These are phyloP conservation scores for Varroa destructor DNA, from an alignment of 1,140 invertebrate species.

Conservation along the genomic window DNA sequence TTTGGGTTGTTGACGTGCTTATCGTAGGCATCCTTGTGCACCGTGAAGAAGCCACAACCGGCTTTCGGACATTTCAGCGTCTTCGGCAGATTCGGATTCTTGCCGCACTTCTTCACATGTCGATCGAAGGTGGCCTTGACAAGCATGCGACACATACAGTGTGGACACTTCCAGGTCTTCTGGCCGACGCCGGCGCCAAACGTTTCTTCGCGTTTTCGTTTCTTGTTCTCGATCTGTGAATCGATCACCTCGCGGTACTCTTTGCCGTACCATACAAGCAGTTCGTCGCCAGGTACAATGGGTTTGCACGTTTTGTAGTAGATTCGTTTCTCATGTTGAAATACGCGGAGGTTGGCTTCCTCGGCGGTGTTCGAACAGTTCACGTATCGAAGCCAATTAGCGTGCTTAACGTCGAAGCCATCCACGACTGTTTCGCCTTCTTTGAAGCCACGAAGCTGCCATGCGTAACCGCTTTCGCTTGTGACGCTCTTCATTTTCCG, in stretches of 20 bases:
- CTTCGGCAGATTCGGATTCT: slow-evolving; percentile 19
- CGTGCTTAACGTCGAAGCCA: slow-evolving; percentile 25
- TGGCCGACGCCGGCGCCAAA: background rate
- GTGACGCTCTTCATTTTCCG: slow-evolving; percentile 21
- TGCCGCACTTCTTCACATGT: slow-evolving; percentile 25
- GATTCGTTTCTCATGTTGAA: slow-evolving; percentile 46
- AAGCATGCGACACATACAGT: background rate
- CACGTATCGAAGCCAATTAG: slow-evolving; percentile 51
- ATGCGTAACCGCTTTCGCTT: slow-evolving; percentile 18
- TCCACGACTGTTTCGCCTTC: slow-evolving; percentile 26
- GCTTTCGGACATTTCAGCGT: slow-evolving; percentile 3
- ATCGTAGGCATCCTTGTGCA: background rate
- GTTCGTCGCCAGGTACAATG: slow-evolving; percentile 43
- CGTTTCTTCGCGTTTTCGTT: background rate
- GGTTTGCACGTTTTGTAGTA: slow-evolving; percentile 47
- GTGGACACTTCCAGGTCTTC: slow-evolving; percentile 25
- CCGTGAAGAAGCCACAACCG: slow-evolving; percentile 17
- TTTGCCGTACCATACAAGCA: slow-evolving; percentile 48
- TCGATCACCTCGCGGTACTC: slow-evolving; percentile 36
- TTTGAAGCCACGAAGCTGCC: slow-evolving; percentile 26
- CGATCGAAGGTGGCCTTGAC: slow-evolving; percentile 23
- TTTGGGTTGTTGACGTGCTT: slow-evolving; percentile 8
- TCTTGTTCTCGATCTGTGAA: slow-evolving; percentile 11
- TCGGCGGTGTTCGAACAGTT: slow-evolving; percentile 46
- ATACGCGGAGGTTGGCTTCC: slow-evolving; percentile 49